Evolutionary conservation across 2,797 vertebrate species (phyloP).

Genomic region (Brachyalestes nurse): DNA sequence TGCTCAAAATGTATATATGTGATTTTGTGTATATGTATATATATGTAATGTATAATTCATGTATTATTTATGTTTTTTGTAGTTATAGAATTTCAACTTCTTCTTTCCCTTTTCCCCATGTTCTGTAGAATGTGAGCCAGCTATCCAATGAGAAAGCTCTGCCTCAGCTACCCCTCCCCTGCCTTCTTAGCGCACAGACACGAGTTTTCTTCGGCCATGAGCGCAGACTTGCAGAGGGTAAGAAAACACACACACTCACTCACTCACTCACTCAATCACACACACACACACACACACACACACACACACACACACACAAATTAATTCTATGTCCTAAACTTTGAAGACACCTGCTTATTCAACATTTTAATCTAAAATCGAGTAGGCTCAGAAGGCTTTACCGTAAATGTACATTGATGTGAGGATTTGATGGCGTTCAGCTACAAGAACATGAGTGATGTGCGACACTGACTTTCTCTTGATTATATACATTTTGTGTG

Average conservation of each 20-base stretch:
- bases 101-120: constrained; percentile 1
- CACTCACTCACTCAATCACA: too few relatives aligned
- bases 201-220: constrained; percentile 96
- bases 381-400: neutral
- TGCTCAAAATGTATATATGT: too few relatives aligned
- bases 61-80: too few relatives aligned
- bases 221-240: constrained; percentile 91
- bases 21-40: too few relatives aligned
- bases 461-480: too few relatives aligned
- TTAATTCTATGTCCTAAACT: neutral
- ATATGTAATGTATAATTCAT: too few relatives aligned
- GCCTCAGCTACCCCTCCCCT: constrained; percentile 92
- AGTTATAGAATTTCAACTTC: too few relatives aligned
- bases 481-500: too few relatives aligned
- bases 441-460: too few relatives aligned
- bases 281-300: too few relatives aligned
- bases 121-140: constrained; percentile 83
- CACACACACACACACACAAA: neutral
- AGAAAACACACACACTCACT: constrained; percentile 39
- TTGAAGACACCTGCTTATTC: neutral
- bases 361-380: neutral
- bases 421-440: too few relatives aligned
- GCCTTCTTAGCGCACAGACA: constrained; percentile 88
- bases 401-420: neutral
- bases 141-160: constrained; percentile 76